Evolutionary conservation across 2,113 vertebrate species (phyloP).

Genomic region (Anas platyrhynchos): DNA sequence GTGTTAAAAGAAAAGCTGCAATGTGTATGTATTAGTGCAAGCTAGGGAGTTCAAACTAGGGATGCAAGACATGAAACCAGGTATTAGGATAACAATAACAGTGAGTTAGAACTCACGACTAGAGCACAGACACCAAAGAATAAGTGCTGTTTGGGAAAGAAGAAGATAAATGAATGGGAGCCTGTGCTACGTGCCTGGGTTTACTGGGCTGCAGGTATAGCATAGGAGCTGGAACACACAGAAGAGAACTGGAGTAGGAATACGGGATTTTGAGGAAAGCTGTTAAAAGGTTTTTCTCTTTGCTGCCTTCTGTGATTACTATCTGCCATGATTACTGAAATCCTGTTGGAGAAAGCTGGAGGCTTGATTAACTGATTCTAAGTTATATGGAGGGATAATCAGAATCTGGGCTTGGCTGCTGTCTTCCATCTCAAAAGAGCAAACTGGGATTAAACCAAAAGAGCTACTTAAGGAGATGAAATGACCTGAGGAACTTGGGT

Average conservation of each 20-base stretch:
- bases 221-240: rapidly evolving
- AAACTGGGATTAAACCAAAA: background rate
- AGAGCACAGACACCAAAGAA: background rate
- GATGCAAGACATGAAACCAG: background rate
- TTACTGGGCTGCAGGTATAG: background rate
- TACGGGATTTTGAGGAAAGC: background rate
- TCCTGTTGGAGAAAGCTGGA: rapidly evolving
- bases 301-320: background rate
- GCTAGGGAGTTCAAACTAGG: background rate
- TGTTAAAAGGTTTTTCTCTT: background rate
- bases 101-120: background rate
- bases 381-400: conserved; percentile 44
- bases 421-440: background rate
- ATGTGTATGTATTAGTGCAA: background rate
- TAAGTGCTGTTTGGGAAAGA: background rate
- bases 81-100: background rate
- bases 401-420: background rate
- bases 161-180: background rate
- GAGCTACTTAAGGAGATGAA: background rate
- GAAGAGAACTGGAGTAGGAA: background rate
- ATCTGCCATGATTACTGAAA: background rate
- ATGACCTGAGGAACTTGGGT: background rate
- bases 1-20: background rate
- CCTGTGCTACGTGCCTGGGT: rapidly evolving
- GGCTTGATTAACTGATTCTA: conserved; percentile 12